A percentile compares a stretch with the other conserved stretches of the same genome.
These are phyloP conservation scores for Diorhabda carinulata DNA, from an alignment of 1,140 invertebrate genomes.

Conservation along the genomic window DNA sequence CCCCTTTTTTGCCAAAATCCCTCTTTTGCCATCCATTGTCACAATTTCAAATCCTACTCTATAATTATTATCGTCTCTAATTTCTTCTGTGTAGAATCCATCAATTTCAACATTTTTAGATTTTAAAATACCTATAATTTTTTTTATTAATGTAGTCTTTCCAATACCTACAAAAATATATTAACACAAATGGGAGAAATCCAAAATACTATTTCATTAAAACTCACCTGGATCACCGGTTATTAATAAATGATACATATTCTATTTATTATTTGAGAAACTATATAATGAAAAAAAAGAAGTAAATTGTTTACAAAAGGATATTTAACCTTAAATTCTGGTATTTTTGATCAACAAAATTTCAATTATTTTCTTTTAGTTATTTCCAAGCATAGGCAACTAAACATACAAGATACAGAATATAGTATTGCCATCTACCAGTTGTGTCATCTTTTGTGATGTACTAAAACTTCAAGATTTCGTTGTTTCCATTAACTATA, in stretches of 20 bases:
- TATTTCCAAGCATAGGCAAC: too few relatives aligned
- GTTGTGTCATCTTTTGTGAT: too few relatives aligned
- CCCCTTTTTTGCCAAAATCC: conserved; percentile 52
- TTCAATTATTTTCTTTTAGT: too few relatives aligned
- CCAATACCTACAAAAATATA: conserved; percentile 52
- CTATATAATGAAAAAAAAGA: too few relatives aligned
- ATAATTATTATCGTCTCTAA: conserved; percentile 44
- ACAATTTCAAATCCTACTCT: conserved; percentile 62
- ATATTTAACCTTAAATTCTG: too few relatives aligned
- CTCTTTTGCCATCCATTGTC: conserved; percentile 49
- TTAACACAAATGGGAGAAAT: conserved; percentile 14
- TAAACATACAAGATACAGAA: too few relatives aligned
- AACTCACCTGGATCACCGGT: conserved; percentile 40
- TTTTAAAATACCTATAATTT: conserved; percentile 47
- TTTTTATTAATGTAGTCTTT: conserved; percentile 60
- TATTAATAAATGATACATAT: conserved; percentile 33
- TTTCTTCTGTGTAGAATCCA: conserved; percentile 65
- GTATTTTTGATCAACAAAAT: too few relatives aligned
- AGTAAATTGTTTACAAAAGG: too few relatives aligned
- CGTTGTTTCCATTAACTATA: too few relatives aligned
- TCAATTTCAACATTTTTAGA: conserved; percentile 43
- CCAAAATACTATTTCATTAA: conserved; percentile 8
- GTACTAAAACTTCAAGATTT: too few relatives aligned
- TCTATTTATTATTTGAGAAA: too few relatives aligned
- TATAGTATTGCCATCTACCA: too few relatives aligned